A percentile compares a stretch with the other conserved stretches of the same genome.
Conservation (phyloP, 2,797 vertebrate species). For the Alcedo quadribrachys region DNA sequence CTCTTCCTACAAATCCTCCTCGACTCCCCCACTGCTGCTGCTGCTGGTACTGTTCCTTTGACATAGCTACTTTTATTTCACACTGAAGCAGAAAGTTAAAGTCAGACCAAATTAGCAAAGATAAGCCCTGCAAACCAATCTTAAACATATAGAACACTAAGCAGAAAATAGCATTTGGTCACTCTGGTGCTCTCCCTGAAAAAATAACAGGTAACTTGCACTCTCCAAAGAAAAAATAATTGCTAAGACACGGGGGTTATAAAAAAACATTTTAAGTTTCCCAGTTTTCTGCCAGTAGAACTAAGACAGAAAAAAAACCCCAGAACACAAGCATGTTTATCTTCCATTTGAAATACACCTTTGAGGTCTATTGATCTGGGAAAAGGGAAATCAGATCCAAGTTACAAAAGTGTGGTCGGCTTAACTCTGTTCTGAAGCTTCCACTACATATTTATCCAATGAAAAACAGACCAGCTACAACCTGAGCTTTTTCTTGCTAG, state of each 20-base stretch:
- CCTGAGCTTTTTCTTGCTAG: background rate
- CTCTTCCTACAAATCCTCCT: constrained; percentile 89
- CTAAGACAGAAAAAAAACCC: background rate
- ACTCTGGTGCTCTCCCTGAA: background rate
- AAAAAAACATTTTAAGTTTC: background rate
- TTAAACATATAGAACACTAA: background rate
- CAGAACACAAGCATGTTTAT: background rate
- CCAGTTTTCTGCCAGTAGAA: background rate
- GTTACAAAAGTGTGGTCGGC: background rate
- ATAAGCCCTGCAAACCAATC: background rate
- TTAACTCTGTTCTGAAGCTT: background rate
- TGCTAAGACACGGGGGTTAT: background rate
- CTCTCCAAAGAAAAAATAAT: background rate
- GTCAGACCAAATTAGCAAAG: background rate
- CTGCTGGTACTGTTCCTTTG: constrained; percentile 98
- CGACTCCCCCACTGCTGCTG: constrained; percentile 95
- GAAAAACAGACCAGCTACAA: background rate
- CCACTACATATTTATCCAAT: background rate
- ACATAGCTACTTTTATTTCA: constrained; percentile 99
- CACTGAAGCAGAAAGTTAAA: constrained; percentile 80
- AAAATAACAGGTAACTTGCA: background rate
- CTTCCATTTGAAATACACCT: background rate
- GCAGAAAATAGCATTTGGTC: background rate
- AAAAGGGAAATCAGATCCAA: background rate
- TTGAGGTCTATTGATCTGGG: background rate